Evolutionary conservation across 2,113 vertebrate genomes (phyloP), one percentile per base, ranked within the genome.

Genomic region (Caloenas nicobarica): DNA sequence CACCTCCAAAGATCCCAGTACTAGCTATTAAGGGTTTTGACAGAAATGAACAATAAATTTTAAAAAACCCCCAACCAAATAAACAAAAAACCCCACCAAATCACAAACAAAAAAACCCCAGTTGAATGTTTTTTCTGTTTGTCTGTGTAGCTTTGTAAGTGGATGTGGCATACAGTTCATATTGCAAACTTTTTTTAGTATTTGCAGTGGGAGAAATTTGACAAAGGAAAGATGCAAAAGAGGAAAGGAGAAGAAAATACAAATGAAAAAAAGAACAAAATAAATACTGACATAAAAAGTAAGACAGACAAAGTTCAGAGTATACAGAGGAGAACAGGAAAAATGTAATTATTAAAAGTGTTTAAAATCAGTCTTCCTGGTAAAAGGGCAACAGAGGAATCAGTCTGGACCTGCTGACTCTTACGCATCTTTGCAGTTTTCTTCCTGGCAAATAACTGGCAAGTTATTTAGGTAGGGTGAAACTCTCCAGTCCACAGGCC

Each of bases 321-420:
- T 78, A 64, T 68, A 61, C 42, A 64, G 42, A 76, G 72, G 61
- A 79, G 64, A 86, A 71, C 12, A 74, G 34, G 50, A 77, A 81
- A 91, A 92, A 88, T 81, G 57, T 74, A 70, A 42, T 78, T 91
- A 81, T 93, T 94, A 84, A 22, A 86, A 74, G 72, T 88, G 57
- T 90, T 97, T 86, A 78, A 86, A 92, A 84, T 78, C 44, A 81
- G 46, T 62, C 69, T 96, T 93, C 86, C 72, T 68, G 71, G 46
- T 93, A 71, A 83, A 94, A 92, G 48, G 46, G 48, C 69, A 92
- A 84, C 72, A 73, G 56, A 89, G 80, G 50, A 93, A 87, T 94
- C 8, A 1, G 70, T 74, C 73, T 81, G 73, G 46, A 71, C 60
- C 64, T 78, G 29, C 46, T 94, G 42, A 31, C 60, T 96, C 31